Evolutionary conservation across 2,113 vertebrate species (phyloP).

Genomic region (Daphoenositta chrysoptera): DNA sequence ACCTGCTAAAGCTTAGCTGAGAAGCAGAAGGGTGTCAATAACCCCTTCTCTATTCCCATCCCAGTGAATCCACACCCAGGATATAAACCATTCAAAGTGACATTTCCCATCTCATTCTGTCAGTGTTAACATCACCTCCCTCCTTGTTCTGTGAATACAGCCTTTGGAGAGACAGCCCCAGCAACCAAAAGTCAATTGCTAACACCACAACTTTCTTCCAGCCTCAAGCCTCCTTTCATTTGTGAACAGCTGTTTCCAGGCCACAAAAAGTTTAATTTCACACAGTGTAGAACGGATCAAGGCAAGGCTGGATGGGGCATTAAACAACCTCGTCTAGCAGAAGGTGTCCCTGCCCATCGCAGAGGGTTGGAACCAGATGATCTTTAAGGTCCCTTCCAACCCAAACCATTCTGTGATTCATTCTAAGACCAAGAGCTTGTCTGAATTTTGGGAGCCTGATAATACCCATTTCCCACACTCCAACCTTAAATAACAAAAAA

Average conservation of each 20-base stretch:
- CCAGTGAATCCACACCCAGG: neutral
- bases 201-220: neutral
- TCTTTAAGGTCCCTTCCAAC: neutral
- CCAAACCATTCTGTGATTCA: neutral
- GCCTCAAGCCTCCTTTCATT: neutral
- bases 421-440: neutral
- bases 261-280: neutral
- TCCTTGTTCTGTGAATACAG: neutral
- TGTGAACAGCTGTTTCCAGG: neutral
- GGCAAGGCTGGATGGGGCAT: neutral
- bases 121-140: too few relatives aligned
- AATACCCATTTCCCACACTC: neutral
- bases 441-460: neutral
- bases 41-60: neutral
- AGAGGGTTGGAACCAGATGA: neutral
- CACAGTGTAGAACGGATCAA: neutral
- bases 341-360: neutral
- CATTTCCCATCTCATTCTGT: neutral
- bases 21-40: neutral
- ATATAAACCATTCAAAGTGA: neutral
- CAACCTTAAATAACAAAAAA: neutral
- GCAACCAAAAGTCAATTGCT: neutral
- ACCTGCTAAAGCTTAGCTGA: neutral
- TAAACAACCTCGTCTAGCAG: neutral
- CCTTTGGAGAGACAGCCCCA: neutral